Conservation (phyloP, 23 tunicate species). For the Clavelina lepadiformis region DNA sequence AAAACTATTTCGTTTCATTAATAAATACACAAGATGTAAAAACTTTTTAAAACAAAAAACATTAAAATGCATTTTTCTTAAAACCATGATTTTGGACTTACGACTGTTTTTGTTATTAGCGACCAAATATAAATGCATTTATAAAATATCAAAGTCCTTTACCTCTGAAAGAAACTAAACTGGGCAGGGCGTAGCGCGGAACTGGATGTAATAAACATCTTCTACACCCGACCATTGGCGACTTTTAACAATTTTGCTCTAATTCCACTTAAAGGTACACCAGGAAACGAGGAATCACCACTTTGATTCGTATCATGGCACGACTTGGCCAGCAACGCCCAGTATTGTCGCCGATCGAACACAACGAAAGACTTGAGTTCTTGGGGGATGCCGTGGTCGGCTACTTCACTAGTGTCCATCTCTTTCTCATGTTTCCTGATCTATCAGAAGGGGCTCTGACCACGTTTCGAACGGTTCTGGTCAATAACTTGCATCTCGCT, state of each 20-base stretch:
- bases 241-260: neutral
- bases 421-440: conserved; percentile 89
- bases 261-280: conserved; percentile 55
- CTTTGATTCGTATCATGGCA: conserved; percentile 95
- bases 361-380: conserved; percentile 89
- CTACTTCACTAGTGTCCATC: conserved; percentile 65
- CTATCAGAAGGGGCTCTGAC: conserved; percentile 96
- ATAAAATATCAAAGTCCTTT: too few relatives aligned
- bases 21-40: neutral
- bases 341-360: conserved; percentile 86
- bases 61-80: neutral
- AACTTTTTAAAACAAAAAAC: conserved; percentile 1
- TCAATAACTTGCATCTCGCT: conserved; percentile 86
- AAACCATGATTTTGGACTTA: neutral
- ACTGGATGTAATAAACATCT: too few relatives aligned
- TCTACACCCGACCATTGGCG: too few relatives aligned
- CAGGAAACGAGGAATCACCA: conserved; percentile 90
- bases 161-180: too few relatives aligned
- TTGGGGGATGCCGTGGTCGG: conserved; percentile 98
- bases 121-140: too few relatives aligned
- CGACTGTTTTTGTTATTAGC: neutral
- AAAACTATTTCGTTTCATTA: neutral
- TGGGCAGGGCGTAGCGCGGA: too few relatives aligned
- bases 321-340: conserved; percentile 83
- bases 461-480: conserved; percentile 80